phyloP scores from a whole-genome alignment of 2,113 vertebrate species.

The Herpetotheres cachinnans region DNA sequence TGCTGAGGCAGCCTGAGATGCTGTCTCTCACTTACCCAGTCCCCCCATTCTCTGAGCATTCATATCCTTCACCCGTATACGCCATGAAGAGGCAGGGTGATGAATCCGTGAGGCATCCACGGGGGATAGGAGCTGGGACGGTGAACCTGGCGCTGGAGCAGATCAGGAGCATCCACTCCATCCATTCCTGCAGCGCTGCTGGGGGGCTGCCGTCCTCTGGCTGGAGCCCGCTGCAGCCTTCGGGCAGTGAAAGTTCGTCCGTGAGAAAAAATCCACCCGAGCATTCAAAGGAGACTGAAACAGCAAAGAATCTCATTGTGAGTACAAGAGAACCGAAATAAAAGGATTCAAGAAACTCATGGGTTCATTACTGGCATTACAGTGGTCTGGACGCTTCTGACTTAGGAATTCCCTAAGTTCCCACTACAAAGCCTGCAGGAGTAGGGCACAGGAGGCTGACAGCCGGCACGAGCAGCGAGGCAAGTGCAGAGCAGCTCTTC shows the following conservation, averaged over 20 bases:
- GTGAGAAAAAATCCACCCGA: background rate
- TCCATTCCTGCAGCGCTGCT: background rate
- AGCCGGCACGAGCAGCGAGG: background rate
- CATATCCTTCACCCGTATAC: background rate
- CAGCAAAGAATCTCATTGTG: background rate
- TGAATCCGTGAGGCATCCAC: background rate
- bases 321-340: background rate
- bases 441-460: background rate
- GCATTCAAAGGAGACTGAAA: background rate
- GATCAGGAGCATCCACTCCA: fast-evolving
- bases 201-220: fast-evolving
- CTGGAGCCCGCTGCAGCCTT: background rate
- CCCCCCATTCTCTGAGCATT: background rate
- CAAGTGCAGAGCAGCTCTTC: background rate
- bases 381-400: background rate
- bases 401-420: background rate
- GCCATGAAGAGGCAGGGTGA: background rate
- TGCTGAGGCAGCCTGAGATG: background rate
- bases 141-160: background rate
- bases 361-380: background rate
- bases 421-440: background rate
- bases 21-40: background rate
- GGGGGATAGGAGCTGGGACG: background rate
- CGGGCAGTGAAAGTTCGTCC: background rate
- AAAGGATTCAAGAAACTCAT: background rate